Evolutionary conservation across 2,113 vertebrate species (phyloP), one percentile per base, ranked within the genome.

Genomic region (Prionailurus bengalensis): DNA sequence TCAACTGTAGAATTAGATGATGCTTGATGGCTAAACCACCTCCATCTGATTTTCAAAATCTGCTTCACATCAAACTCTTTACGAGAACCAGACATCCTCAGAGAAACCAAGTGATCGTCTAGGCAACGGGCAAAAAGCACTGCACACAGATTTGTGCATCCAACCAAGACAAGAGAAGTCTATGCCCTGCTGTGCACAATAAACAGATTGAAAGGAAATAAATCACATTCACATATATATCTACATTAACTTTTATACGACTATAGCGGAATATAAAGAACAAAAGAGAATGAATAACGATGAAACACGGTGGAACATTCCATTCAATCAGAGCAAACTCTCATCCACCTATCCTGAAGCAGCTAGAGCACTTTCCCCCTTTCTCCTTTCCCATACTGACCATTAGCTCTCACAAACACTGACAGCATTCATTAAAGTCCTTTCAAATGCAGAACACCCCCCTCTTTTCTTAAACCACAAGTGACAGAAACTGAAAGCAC

Each of bases 41-140:
- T 99, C 99, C 99, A 99, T 99, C 99, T 99, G 99, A 99, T 99
- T 99, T 99, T 99, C 98, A 99, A 99, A 98, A 99, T 99, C 99
- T 99, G 99, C 98, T 99, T 99, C 99, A 99, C 99, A 96, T 99
- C 99, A 99, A 99, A 99, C 98, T 99, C 99, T 99, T 99, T 99
- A 98, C 99, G 99, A 98, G 99, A 99, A 98, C 99, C 99, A 99
- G 99, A 99, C 99, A 99, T 99, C 98, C 99, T 99, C 98, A 98
- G 98, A 97, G 98, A 98, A 98, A 99, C 98, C 98, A 98, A 99
- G 98, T 95, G 98, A 99, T 99, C 98, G 99, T 99, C 99, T 99
- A 99, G 99, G 99, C 99, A 99, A 99, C 99, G 98, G 98, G 98
- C 98, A 99, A 98, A 98, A 98, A 98, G 98, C 98, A 98, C 98